phyloP scores from a whole-genome alignment of 2,113 vertebrate species.

The Myrmecobius fasciatus region DNA sequence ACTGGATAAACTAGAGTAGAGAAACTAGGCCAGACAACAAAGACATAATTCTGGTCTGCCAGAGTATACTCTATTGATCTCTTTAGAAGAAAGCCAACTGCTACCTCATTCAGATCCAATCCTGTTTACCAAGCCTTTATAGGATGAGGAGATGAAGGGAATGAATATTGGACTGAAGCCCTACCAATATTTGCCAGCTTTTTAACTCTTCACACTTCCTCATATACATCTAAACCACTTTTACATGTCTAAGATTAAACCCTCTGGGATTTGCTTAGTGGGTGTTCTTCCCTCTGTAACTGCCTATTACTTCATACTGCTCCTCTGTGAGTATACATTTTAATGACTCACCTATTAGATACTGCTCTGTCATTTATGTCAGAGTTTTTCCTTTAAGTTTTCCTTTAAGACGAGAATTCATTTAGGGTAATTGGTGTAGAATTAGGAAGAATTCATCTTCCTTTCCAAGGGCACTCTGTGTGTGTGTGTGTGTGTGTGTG shows the following conservation, averaged over 20 bases:
- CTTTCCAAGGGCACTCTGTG: background rate
- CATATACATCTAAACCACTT: background rate
- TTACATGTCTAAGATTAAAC: background rate
- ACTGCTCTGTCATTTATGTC: background rate
- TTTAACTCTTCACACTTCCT: background rate
- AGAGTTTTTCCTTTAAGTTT: background rate
- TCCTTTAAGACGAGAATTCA: background rate
- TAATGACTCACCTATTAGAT: background rate
- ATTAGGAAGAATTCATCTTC: background rate
- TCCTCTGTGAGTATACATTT: background rate
- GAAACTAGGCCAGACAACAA: background rate
- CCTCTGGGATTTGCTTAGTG: background rate
- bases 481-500: too few relatives aligned
- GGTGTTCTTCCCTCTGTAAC: background rate
- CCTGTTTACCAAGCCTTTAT: background rate
- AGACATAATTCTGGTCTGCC: background rate
- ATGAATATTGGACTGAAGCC: background rate
- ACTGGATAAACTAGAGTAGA: constrained; percentile 35
- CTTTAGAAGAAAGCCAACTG: background rate
- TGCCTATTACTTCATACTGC: background rate
- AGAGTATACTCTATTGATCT: background rate
- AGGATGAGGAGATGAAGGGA: background rate
- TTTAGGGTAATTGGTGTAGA: background rate
- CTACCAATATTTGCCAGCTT: background rate
- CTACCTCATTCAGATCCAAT: background rate